Evolutionary conservation across 2,888 invertebrate species (phyloP), one percentile per base, ranked within the genome.

Genomic region (Nymphalis polychloros): DNA sequence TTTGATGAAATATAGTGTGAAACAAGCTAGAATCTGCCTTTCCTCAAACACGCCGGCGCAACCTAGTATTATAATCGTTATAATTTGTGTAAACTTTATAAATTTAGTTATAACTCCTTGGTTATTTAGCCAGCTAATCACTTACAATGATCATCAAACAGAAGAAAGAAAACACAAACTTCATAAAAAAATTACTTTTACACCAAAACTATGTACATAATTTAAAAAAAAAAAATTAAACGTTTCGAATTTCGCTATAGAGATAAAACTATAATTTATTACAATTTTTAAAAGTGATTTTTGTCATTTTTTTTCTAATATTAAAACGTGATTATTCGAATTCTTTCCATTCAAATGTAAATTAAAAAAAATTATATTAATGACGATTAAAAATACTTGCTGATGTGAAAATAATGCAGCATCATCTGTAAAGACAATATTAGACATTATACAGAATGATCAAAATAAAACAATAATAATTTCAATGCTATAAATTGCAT

Each of bases 401-500:
- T 52, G 35, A 59, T 68, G 59, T 61, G 69, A 72, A 71, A 68
- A 76, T 71, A 73, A 72, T 72, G 72, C 65, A 69, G 70, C 65
- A 61, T 70, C 67, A 72, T 59, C 69, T 68, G 70, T 63, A 72
- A 72, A 49, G 55, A 63, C 50, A 60, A 23, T 19, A 53, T 23
- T 16, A 16, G 13, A 52, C 1, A 13, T 16, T 52, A 23, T 52
- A 10, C 10, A 52, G 16, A 10, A 0, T 41, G 41, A 13, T 41
- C 41, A 13, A 13, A 41, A 41, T 41, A 3, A 2, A 41, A 41
- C 41, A 41, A 41, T 41, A 41, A 41, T 13, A 3, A 13, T 41
- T 41, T 13, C 13, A 41, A 41, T 13, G 3, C 41, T 41, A 3
- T 41, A 41, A 10, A 41, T 8, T 35, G n/a, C n/a, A 8, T 41